Evolutionary conservation across 1,140 invertebrate genomes (phyloP), one percentile per base, ranked within the genome.

Genomic region (Drosophila lacertosa): DNA sequence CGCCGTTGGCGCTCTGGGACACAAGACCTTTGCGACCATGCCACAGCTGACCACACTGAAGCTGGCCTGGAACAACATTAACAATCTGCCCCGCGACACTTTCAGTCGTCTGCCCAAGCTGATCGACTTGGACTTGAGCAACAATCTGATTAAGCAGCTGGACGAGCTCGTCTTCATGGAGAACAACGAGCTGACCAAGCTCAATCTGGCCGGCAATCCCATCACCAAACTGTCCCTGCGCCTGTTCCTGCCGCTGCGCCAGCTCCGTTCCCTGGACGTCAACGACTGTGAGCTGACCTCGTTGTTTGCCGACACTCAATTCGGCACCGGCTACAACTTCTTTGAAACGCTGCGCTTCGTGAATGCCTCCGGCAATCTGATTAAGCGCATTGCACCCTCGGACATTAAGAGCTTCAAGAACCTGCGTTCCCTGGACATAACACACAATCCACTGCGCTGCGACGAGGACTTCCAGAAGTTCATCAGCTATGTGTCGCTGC

Each of bases 151-250:
- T 15, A 80, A 84, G 0, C 90, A 90, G 6, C 78, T 96, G 16
- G 92, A 94, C n/a, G 89, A 91, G 2, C 91, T 94, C 47, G 92
- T 94, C 58, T 96, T 96, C 81, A 89, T 92, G 72, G 81, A 93
- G 70, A 95, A 94, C 71, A 92, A 91, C 32, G 92, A 93, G 37
- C 89, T 96, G 48, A 92, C 91, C 4, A 95, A 94, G 89, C 77
- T 96, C 1, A 94, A 93, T 82, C 92, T 96, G 37, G 94, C 95
- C 65, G 94, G 94, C 6, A 96, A 96, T 88, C 93, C 94, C 4
- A 90, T 96, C 37, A 93, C 92, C 65, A 92, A 93, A 10, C 80
- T 96, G 1, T 94, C 95, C 39, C 92, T 94, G 1, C 93, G 94
- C 29, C 92, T 95, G 2, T 96, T 96, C 86, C 57, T 93, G n/a